Evolutionary conservation across 2,113 vertebrate genomes (phyloP), one percentile per base, ranked within the genome.

Genomic region (Chaetura pelagica): DNA sequence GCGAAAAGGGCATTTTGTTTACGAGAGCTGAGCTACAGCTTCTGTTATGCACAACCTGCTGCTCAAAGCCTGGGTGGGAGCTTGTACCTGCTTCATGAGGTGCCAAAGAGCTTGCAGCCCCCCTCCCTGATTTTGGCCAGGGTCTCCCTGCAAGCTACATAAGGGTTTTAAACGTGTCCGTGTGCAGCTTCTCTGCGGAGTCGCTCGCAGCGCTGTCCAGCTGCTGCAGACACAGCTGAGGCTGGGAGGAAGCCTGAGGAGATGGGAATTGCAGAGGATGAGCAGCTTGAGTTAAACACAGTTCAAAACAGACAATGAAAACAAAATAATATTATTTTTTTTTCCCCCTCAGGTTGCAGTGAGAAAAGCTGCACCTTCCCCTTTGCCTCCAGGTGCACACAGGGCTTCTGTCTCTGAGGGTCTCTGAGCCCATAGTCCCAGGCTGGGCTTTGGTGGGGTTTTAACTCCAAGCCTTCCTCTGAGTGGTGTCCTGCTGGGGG

Each of bases 271-370:
- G 75, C 75, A 54, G 0, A 1, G 35, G 26, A 48, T 79, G 44
- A 94, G 49, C 38, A 87, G 48, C 35, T 40, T 12, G 62, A 64
- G 71, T 30, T 55, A 59, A 90, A 67, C 15, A 29, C 62, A 15
- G 49, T 42, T 82, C 44, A 44, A 87, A 78, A 79, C 0, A 81
- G 10, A 59, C 49, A 55, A 72, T 51, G 62, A 46, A 78, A 74
- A 89, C 0, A 0, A 77, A 87, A 64, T 15, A 48, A 3, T 5
- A 27, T 0, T 5, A 17, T 48, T 34, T 78, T 20, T 55, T 64
- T 18, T 3, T 38, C 38, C 38, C 38, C 38, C 26, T 75, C 48
- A 38, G 61, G 23, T 42, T 8, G 2, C 5, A 48, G n/a, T 24
- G 18, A 55, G n/a, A 80, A 91, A 82, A 44, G 22, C 58, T 81